Evolutionary conservation across 2,797 vertebrate genomes (phyloP), one percentile per base, ranked within the genome.

Genomic region (Mus minutoides): DNA sequence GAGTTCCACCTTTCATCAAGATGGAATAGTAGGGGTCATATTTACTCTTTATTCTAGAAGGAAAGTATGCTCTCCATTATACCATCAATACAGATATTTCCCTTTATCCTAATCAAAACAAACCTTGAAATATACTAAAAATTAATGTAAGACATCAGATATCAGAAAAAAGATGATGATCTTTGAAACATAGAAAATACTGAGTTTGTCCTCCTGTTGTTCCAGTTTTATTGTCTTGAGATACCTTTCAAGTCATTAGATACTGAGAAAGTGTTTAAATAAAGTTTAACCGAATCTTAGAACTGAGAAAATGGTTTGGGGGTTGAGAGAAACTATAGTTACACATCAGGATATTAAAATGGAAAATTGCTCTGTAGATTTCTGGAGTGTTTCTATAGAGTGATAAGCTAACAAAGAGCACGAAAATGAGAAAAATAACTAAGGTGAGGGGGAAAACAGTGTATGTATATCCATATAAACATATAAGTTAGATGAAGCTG

Each of bases 1-100:
- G 34, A 91, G 31, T 92, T 92, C 54, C 19, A 85, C 37, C 92
- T 94, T 56, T 91, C 31, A 6, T 24, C 46, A 95, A 95, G 10
- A 89, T 93, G 29, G 21, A 95, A 9, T 76, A 89, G 67, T 9
- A 62, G 19, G 26, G 37, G 31, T 37, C 49, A 94, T 22, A 92
- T 69, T 91, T 89, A 86, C 43, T 13, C 40, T 93, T 49, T 34
- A 71, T 69, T 31, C 21, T 69, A 31, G 83, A 69, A 56, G 62
- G 12, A 31, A 86, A 46, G 11, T n/a, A 69, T 12, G 46, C 43
- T 69, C 7, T 69, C 21, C 6, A 52, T 11, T 49, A 67, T 49
- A n/a, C 0, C 11, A 24, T 21, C 43, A 67, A 49, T 52, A 22
- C 6, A 67, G 43, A 49, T 24, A 67, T 49, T 67, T 24, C 19